A percentile compares a stretch with the other conserved stretches of the same genome.
Evolutionary conservation across 2,888 invertebrate species (phyloP).

Genomic region (Piscicola geometra): DNA sequence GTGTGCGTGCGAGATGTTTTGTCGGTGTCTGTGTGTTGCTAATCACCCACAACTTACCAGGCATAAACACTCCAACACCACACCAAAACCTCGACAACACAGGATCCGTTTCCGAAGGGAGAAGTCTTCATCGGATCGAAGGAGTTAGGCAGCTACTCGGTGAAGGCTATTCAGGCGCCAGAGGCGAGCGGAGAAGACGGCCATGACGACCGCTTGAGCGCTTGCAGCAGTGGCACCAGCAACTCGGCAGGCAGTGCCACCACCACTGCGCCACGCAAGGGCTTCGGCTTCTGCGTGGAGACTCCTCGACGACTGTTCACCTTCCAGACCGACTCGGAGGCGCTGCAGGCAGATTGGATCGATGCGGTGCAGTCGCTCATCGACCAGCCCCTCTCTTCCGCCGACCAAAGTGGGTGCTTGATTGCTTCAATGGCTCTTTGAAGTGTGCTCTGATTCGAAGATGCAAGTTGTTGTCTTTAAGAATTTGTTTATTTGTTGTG

Average conservation of each 20-base stretch:
- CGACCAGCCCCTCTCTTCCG: slow-evolving; percentile 5
- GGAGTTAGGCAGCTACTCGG: background rate
- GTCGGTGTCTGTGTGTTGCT: too few species aligned
- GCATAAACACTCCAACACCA: background rate
- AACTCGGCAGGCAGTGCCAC: background rate
- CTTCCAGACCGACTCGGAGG: slow-evolving; percentile 14
- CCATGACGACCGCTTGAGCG: slow-evolving; percentile 2
- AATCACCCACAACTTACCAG: too few species aligned
- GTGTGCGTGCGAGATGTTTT: background rate
- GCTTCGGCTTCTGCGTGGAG: background rate
- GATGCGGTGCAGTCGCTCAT: slow-evolving; percentile 13
- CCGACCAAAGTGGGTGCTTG: slow-evolving; percentile 20
- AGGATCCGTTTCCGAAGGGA: slow-evolving; percentile 33
- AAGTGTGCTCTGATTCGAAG: too few species aligned
- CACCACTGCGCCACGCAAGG: background rate
- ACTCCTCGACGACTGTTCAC: slow-evolving; percentile 21
- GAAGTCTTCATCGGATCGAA: slow-evolving; percentile 30
- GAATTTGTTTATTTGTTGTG: too few species aligned
- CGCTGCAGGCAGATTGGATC: slow-evolving; percentile 12
- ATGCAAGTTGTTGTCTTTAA: too few species aligned
- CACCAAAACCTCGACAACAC: too few species aligned
- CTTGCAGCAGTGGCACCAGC: background rate
- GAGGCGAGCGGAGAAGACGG: background rate
- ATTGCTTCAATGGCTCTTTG: too few species aligned
- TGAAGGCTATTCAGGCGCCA: background rate